Conservation (phyloP, 2,113 vertebrate species). For the Odontophorus gujanensis region DNA sequence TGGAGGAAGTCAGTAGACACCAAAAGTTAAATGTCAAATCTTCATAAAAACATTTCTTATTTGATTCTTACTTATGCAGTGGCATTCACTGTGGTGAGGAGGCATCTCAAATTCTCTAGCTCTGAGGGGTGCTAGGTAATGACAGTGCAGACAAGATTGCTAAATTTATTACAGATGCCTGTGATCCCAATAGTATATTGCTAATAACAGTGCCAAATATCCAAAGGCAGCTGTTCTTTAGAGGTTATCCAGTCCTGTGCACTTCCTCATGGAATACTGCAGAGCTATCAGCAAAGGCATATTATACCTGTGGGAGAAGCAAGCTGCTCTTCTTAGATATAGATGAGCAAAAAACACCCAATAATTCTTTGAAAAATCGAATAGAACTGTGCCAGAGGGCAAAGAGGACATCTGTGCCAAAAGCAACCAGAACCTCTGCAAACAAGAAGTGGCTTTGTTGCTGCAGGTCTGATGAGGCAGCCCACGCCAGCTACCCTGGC, state of each 20-base stretch:
- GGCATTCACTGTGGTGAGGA: neutral
- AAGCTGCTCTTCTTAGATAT: slow-evolving; percentile 59
- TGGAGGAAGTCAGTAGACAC: neutral
- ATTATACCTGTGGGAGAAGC: slow-evolving; percentile 61
- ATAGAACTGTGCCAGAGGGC: slow-evolving; percentile 63
- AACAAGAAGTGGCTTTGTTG: slow-evolving; percentile 4
- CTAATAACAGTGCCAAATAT: slow-evolving; percentile 70
- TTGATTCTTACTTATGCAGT: neutral
- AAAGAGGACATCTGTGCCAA: slow-evolving; percentile 64
- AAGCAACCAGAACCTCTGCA: slow-evolving; percentile 59
- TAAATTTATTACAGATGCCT: slow-evolving; percentile 67
- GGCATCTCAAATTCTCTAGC: slow-evolving; percentile 37
- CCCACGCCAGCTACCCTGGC: slow-evolving; percentile 3
- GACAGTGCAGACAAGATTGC: slow-evolving; percentile 53
- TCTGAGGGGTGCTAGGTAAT: slow-evolving; percentile 47
- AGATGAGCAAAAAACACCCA: slow-evolving; percentile 38
- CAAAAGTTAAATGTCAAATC: slow-evolving; percentile 18
- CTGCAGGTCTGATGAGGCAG: slow-evolving; percentile 18
- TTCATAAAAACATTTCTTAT: slow-evolving; percentile 8
- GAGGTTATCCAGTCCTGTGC: slow-evolving; percentile 51
- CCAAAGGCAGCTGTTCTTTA: slow-evolving; percentile 68
- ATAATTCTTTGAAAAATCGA: slow-evolving; percentile 66
- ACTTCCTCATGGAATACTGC: slow-evolving; percentile 41
- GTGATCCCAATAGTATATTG: slow-evolving; percentile 69
- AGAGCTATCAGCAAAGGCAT: slow-evolving; percentile 57